Evolutionary conservation across 2,113 vertebrate genomes (phyloP).

Genomic region (Sporophila hypoxantha): DNA sequence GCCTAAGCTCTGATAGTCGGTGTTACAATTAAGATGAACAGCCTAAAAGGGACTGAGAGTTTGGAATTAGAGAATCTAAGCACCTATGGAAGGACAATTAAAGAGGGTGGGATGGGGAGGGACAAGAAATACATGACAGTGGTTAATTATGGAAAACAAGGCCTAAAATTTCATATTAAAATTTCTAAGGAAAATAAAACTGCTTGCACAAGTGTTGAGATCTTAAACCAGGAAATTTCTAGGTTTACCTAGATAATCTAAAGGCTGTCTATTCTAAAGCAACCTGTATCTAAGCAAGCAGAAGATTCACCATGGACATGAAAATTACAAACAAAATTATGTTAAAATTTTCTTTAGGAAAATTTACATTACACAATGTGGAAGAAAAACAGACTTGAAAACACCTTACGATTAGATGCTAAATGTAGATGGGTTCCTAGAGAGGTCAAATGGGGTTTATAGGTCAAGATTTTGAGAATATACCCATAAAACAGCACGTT

Average conservation of each 20-base stretch:
- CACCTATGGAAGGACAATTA: neutral
- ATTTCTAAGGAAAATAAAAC: neutral
- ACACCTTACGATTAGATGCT: accelerated
- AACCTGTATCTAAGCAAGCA: neutral
- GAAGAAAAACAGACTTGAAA: neutral
- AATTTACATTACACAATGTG: neutral
- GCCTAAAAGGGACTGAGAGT: neutral
- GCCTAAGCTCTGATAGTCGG: accelerated
- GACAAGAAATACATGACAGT: neutral
- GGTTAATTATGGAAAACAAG: neutral
- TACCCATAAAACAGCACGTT: accelerated
- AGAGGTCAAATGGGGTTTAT: neutral
- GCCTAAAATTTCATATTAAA: neutral
- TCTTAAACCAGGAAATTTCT: neutral
- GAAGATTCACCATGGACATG: neutral
- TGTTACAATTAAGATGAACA: neutral
- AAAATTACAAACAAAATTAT: neutral
- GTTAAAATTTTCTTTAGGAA: neutral
- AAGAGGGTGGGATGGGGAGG: neutral
- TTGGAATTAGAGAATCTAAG: neutral
- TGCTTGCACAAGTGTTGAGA: neutral
- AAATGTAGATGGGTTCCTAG: neutral
- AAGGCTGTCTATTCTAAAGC: neutral
- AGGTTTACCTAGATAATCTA: neutral
- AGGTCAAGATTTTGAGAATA: neutral